Evolutionary conservation across 2,888 invertebrate genomes (phyloP).

Genomic region (Cantharis rufa): DNA sequence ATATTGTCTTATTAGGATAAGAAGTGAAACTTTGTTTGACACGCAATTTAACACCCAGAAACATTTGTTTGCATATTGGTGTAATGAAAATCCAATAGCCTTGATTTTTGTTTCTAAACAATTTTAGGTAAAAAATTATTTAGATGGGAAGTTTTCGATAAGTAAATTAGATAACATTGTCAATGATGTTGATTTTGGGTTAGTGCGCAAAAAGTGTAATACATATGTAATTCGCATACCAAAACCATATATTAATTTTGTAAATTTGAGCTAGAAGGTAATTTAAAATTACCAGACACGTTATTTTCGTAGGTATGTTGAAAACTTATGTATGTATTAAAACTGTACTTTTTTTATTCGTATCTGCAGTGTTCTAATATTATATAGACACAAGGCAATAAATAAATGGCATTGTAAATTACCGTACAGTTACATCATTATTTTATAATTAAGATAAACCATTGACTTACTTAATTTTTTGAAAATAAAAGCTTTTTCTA

Average conservation of each 20-base stretch:
- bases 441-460: conserved; percentile 8
- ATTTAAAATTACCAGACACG: conserved; percentile 11
- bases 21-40: no score
- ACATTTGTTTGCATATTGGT: no score
- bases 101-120: no score
- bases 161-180: not conserved
- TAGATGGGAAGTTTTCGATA: not conserved
- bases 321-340: conserved; percentile 16
- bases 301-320: conserved; percentile 13
- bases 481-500: not conserved
- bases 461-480: conserved; percentile 8
- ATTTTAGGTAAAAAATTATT: no score
- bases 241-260: conserved; percentile 13
- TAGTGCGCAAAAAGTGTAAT: not conserved
- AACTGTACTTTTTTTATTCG: conserved; percentile 15
- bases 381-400: conserved; percentile 15
- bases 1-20: no score
- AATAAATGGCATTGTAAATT: conserved; percentile 18
- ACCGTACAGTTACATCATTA: conserved; percentile 15
- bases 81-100: no score
- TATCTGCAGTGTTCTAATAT: conserved; percentile 10
- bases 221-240: conserved; percentile 8
- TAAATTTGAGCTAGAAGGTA: conserved; percentile 4
- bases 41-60: no score
- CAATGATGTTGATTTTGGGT: not conserved